A percentile compares a stretch with the other conserved stretches of the same genome.
Evolutionary conservation across 1,140 invertebrate species (phyloP).

Genomic region (Eubasilissa regina): DNA sequence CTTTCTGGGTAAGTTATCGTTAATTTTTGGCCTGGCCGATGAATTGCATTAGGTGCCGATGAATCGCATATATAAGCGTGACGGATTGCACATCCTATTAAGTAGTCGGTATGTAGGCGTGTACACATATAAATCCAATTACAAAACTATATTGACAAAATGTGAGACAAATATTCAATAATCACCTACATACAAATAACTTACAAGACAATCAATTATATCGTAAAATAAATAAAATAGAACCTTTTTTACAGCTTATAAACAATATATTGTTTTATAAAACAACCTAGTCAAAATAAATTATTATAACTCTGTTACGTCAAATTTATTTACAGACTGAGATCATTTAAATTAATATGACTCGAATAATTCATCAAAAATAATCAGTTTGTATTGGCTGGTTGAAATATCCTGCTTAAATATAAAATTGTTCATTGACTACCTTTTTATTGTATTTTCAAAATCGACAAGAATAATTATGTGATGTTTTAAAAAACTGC

Average conservation of each 20-base stretch:
- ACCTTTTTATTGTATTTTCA: conserved; percentile 23
- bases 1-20: too few species aligned
- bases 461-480: neutral
- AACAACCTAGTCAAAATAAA: conserved; percentile 30
- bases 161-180: conserved; percentile 27
- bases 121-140: too few species aligned
- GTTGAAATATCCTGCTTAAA: conserved; percentile 32
- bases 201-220: conserved; percentile 20
- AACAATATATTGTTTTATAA: conserved; percentile 1
- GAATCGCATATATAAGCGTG: too few species aligned
- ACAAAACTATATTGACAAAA: conserved; percentile 2
- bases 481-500: neutral
- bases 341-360: conserved; percentile 41
- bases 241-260: conserved; percentile 17
- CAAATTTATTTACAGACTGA: conserved; percentile 37
- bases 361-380: conserved; percentile 38
- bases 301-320: conserved; percentile 29
- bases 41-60: too few species aligned
- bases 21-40: too few species aligned
- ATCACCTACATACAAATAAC: conserved; percentile 28
- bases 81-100: too few species aligned
- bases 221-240: conserved; percentile 35
- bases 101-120: too few species aligned
- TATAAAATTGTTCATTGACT: conserved; percentile 24
- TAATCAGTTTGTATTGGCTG: conserved; percentile 1